phyloP scores from a whole-genome alignment of 2,113 vertebrate species.

The Psammodynastes pulverulentus region DNA sequence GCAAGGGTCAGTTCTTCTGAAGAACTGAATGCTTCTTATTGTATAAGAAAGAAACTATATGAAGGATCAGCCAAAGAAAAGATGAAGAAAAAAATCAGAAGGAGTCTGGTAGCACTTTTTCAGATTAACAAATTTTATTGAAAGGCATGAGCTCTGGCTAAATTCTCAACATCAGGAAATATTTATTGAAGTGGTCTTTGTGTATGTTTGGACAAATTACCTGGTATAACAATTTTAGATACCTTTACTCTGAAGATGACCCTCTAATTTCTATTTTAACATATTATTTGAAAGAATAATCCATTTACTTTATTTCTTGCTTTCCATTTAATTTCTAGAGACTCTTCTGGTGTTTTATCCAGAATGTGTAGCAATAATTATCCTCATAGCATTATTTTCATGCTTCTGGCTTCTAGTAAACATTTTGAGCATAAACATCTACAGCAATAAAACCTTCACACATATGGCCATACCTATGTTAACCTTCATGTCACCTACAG shows the following conservation, averaged over 20 bases:
- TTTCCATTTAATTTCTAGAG: neutral
- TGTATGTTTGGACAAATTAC: neutral
- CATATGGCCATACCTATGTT: neutral
- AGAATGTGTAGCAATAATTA: neutral
- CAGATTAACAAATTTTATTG: neutral
- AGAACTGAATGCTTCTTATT: constrained; percentile 38
- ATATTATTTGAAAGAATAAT: neutral
- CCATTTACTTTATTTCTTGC: too few species aligned
- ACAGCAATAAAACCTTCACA: neutral
- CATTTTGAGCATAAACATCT: neutral
- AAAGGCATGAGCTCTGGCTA: neutral
- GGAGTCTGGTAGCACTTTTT: neutral
- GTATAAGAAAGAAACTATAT: constrained; percentile 43
- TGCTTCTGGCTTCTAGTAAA: neutral
- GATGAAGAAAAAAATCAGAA: neutral
- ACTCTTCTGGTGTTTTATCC: neutral
- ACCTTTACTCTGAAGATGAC: neutral
- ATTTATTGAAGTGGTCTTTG: neutral
- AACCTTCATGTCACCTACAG: neutral
- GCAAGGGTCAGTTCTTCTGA: constrained; percentile 30
- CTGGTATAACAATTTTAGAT: constrained; percentile 1
- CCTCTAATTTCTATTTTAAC: neutral
- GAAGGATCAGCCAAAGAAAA: constrained; percentile 22
- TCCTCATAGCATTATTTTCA: neutral
- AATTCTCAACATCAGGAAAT: constrained; percentile 37